Conservation (phyloP, 2,113 vertebrate genomes). For the western clawed frog (Xenopus tropicalis) region DNA sequence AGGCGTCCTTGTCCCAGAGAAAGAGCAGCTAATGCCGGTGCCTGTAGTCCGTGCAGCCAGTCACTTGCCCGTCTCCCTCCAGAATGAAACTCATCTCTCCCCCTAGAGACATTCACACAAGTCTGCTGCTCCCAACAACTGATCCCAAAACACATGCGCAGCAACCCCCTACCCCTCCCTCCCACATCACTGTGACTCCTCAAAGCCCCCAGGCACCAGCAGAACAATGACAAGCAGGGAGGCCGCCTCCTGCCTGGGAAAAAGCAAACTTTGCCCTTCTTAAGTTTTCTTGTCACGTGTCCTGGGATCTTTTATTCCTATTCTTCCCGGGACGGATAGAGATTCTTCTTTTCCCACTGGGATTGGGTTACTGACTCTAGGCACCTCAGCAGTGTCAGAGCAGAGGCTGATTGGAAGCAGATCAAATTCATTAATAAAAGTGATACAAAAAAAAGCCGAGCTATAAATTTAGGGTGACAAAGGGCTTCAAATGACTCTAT, state of each 20-base stretch:
- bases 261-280: constrained; percentile 1
- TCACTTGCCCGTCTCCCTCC: not conserved
- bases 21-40: not conserved
- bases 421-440: too few species aligned
- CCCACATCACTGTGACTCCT: constrained; percentile 15
- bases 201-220: constrained; percentile 9
- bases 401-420: too few species aligned
- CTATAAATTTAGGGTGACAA: too few species aligned
- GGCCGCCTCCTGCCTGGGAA: not conserved
- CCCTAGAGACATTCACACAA: constrained; percentile 10
- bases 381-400: too few species aligned
- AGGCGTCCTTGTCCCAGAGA: too few species aligned
- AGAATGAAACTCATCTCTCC: constrained; percentile 13
- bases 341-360: too few species aligned
- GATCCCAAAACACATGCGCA: constrained; percentile 28
- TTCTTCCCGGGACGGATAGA: too few species aligned
- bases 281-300: constrained; percentile 17
- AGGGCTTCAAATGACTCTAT: too few species aligned
- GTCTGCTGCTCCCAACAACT: not conserved
- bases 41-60: not conserved
- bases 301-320: constrained; percentile 13
- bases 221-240: constrained; percentile 29
- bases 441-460: too few species aligned
- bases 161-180: not conserved
- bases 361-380: too few species aligned